phyloP scores from a whole-genome alignment of 2,113 vertebrate species.

The Tamias sibiricus region DNA sequence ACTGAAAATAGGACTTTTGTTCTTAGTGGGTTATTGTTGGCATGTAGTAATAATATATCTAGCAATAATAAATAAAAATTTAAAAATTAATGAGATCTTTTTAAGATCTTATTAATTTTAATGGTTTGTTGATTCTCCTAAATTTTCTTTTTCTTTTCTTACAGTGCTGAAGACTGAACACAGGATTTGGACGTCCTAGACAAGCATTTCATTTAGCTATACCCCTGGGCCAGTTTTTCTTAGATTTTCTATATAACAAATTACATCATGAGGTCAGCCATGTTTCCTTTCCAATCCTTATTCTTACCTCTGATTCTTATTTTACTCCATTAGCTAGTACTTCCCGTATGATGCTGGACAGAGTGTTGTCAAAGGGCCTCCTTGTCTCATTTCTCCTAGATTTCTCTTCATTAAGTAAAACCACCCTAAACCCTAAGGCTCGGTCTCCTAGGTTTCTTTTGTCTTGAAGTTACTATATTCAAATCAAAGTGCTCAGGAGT shows the following conservation, averaged over 20 bases:
- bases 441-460: background rate
- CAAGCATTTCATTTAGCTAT: background rate
- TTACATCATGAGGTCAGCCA: background rate
- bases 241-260: background rate
- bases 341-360: background rate
- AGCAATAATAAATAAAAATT: background rate
- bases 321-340: background rate
- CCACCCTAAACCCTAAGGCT: background rate
- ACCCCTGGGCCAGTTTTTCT: background rate
- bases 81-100: too few species aligned
- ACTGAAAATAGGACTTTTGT: background rate
- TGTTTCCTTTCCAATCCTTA: background rate
- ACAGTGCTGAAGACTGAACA: background rate
- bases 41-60: background rate
- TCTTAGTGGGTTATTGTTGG: background rate
- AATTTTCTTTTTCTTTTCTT: background rate
- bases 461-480: slow-evolving; percentile 38
- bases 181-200: background rate
- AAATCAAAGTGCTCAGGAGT: background rate
- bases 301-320: slow-evolving; percentile 2
- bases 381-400: slow-evolving; percentile 1
- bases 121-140: background rate
- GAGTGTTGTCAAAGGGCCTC: background rate
- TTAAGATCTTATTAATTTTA: background rate
- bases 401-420: slow-evolving; percentile 33